These are phyloP conservation scores for Littorina saxatilis DNA, from an alignment of 1,140 invertebrate species.

Conservation along the genomic window DNA sequence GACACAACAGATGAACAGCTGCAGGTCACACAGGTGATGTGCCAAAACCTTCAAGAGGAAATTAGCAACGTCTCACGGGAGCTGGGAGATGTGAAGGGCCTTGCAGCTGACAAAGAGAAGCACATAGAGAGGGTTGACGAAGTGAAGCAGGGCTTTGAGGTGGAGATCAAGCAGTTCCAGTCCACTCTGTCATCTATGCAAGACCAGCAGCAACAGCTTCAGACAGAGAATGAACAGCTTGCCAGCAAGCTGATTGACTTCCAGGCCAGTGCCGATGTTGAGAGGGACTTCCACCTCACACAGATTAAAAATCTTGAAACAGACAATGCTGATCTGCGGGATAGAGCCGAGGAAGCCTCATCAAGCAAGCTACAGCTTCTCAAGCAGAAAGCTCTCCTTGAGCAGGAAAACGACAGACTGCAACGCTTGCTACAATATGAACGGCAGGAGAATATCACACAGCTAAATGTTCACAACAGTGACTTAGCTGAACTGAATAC, in stretches of 20 bases:
- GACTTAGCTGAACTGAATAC: background rate
- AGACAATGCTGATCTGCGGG: constrained; percentile 31
- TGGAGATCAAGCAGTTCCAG: constrained; percentile 38
- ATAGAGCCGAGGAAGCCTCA: constrained; percentile 35
- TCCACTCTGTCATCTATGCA: constrained; percentile 7
- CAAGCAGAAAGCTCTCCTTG: constrained; percentile 16
- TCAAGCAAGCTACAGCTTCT: background rate
- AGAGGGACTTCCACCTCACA: constrained; percentile 29
- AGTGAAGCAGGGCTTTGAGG: constrained; percentile 36
- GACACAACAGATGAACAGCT: constrained; percentile 37
- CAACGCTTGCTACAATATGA: constrained; percentile 10
- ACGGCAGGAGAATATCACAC: constrained; percentile 16
- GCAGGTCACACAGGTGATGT: constrained; percentile 34
- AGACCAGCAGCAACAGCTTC: constrained; percentile 33
- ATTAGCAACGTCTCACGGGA: constrained; percentile 48
- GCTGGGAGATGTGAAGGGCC: constrained; percentile 27
- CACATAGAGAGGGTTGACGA: constrained; percentile 27
- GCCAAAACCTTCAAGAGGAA: constrained; percentile 48
- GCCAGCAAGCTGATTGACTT: constrained; percentile 19
- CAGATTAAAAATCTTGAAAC: constrained; percentile 27
- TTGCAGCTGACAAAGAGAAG: constrained; percentile 43
- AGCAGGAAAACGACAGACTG: constrained; percentile 1
- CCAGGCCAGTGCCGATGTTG: constrained; percentile 5
- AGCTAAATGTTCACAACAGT: background rate
- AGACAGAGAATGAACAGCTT: constrained; percentile 38